Evolutionary conservation across 2,888 invertebrate genomes (phyloP).

Genomic region (Drosophila barbarae): DNA sequence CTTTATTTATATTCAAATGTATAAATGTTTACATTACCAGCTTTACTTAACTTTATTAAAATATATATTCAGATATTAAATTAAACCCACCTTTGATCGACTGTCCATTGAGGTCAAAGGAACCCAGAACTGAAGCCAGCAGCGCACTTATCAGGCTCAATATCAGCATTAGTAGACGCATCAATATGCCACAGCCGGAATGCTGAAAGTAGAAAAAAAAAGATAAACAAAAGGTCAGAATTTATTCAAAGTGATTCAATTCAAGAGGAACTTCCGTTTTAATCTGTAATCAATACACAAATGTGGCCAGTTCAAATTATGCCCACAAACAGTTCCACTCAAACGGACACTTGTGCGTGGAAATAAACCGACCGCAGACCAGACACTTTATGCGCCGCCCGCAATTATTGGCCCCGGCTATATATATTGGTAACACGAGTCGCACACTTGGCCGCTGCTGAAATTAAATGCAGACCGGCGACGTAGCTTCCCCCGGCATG

Average conservation of each 20-base stretch:
- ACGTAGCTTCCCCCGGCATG: slow-evolving; percentile 18
- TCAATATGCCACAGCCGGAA: slow-evolving; percentile 28
- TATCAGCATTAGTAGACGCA: slow-evolving; percentile 45
- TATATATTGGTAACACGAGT: slow-evolving; percentile 51
- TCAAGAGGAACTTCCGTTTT: slow-evolving; percentile 12
- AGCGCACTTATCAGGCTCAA: slow-evolving; percentile 28
- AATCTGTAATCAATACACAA: slow-evolving; percentile 16
- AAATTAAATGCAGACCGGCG: slow-evolving; percentile 29
- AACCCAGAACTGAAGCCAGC: slow-evolving; percentile 24
- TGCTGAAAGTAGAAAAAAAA: slow-evolving; percentile 31
- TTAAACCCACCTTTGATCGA: slow-evolving; percentile 67
- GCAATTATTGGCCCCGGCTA: slow-evolving; percentile 62
- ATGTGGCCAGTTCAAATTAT: slow-evolving; percentile 12
- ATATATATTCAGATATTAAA: no score
- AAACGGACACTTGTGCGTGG: slow-evolving; percentile 19
- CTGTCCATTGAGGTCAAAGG: slow-evolving; percentile 65
- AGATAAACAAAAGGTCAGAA: slow-evolving; percentile 5
- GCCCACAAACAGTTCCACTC: slow-evolving; percentile 10
- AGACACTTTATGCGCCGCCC: slow-evolving; percentile 48
- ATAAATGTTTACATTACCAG: background rate
- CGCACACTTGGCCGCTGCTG: slow-evolving; percentile 31
- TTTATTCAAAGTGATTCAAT: slow-evolving; percentile 7
- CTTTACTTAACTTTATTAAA: no score
- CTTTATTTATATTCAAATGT: background rate
- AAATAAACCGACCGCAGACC: slow-evolving; percentile 59